Percentiles rank a stretch among this genome's conserved stretches.
Conservation (phyloP, 2,888 invertebrate genomes). For the Dolichopus griseipennis region DNA sequence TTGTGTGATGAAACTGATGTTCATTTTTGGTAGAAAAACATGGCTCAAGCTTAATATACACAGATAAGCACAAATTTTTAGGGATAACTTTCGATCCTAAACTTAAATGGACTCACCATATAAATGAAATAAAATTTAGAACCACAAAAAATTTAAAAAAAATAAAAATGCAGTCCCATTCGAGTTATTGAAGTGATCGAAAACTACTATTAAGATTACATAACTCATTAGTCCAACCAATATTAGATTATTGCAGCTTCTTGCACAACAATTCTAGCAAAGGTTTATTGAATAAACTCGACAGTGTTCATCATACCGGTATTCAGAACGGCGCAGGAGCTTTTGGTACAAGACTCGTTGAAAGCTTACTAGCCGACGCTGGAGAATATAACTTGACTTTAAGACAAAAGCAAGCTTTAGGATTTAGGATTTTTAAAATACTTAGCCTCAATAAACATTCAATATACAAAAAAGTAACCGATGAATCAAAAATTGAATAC, state of each 20-base stretch:
- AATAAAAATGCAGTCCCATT: too few relatives aligned
- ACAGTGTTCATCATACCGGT: constrained; percentile 9
- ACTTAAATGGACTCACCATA: too few relatives aligned
- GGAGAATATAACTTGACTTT: neutral
- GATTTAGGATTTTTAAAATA: neutral
- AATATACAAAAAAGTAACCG: neutral
- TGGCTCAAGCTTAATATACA: too few relatives aligned
- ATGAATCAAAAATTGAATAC: neutral
- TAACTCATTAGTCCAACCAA: too few relatives aligned
- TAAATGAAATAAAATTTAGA: too few relatives aligned
- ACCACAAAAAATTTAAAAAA: too few relatives aligned
- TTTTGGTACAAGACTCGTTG: neutral
- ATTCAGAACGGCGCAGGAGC: constrained; percentile 8
- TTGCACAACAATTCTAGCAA: too few relatives aligned
- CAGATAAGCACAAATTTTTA: too few relatives aligned
- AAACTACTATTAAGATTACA: neutral
- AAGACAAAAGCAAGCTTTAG: constrained; percentile 7
- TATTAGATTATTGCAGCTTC: too few relatives aligned
- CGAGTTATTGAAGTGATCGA: neutral
- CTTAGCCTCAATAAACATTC: neutral
- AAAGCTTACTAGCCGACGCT: constrained; percentile 10
- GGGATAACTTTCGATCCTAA: too few relatives aligned
- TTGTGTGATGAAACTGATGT: neutral
- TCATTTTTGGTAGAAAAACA: neutral
- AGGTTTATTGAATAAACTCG: neutral